phyloP scores from a whole-genome alignment of 2,888 invertebrate genomes.

The Hyles lineata region DNA sequence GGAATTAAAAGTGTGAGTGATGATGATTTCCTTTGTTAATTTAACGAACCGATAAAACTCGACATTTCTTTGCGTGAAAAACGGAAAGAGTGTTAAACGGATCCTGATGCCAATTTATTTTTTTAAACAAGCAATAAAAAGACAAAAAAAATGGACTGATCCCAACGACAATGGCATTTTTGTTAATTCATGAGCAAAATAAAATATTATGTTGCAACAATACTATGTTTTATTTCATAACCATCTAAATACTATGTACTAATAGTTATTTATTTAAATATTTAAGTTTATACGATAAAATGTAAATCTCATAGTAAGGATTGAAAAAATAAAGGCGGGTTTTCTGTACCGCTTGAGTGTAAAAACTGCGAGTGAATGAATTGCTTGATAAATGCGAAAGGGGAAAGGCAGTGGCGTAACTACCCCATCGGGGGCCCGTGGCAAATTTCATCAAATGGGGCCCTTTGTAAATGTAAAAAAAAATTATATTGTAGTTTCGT shows the following conservation, averaged over 20 bases:
- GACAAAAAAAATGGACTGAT: conserved; percentile 61
- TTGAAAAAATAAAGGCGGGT: neutral
- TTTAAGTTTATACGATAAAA: neutral
- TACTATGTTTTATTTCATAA: conserved; percentile 43
- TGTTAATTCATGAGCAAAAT: conserved; percentile 54
- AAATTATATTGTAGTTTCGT: too few species aligned
- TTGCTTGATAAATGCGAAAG: conserved; percentile 9
- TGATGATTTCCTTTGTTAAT: conserved; percentile 25
- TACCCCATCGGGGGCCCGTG: too few species aligned
- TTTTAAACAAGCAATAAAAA: conserved; percentile 56
- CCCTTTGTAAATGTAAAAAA: too few species aligned
- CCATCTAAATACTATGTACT: neutral
- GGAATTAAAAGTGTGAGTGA: neutral
- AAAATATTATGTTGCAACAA: conserved; percentile 51
- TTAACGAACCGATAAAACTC: neutral
- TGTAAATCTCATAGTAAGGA: neutral
- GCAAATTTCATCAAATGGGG: too few species aligned
- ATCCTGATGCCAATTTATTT: conserved; percentile 54
- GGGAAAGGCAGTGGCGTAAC: too few species aligned
- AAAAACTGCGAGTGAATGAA: neutral
- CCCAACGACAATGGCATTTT: conserved; percentile 67
- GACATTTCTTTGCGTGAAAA: neutral
- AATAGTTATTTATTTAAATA: too few species aligned
- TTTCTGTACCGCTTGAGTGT: neutral
- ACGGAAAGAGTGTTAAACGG: conserved; percentile 36